Evolutionary conservation across 2,888 invertebrate species (phyloP).

Genomic region (Heliconius sara): DNA sequence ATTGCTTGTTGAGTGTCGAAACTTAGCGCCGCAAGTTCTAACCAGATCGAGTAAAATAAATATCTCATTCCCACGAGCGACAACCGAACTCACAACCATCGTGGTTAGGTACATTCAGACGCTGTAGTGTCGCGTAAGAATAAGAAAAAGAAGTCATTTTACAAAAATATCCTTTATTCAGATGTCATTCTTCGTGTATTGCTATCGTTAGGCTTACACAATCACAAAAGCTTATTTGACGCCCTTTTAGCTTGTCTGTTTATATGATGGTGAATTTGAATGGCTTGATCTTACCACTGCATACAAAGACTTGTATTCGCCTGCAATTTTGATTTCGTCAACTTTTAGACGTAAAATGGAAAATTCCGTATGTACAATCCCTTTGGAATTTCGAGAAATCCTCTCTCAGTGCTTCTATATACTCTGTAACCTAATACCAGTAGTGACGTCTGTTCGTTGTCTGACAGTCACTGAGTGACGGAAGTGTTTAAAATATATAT

Average conservation of each 20-base stretch:
- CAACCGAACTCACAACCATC: too few relatives aligned
- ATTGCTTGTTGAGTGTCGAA: too few relatives aligned
- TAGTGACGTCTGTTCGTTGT: too few relatives aligned
- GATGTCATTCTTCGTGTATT: slow-evolving; percentile 15
- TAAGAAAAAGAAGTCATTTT: slow-evolving; percentile 2
- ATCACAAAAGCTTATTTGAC: not conserved
- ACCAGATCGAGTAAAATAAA: not conserved
- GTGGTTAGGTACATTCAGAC: not conserved
- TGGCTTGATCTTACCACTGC: not conserved
- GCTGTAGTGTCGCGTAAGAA: not conserved
- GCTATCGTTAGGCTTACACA: slow-evolving; percentile 11
- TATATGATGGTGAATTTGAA: not conserved
- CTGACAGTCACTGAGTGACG: too few relatives aligned
- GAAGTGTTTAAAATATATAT: too few relatives aligned
- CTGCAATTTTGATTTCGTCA: not conserved
- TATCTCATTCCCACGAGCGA: too few relatives aligned
- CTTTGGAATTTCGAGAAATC: too few relatives aligned
- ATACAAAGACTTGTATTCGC: not conserved
- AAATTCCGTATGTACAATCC: too few relatives aligned
- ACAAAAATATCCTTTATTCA: slow-evolving; percentile 21
- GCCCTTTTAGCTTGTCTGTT: slow-evolving; percentile 5
- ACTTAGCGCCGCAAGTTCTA: too few relatives aligned
- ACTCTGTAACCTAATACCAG: too few relatives aligned
- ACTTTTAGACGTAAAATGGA: not conserved
- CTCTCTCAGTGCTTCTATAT: too few relatives aligned